A percentile compares a stretch with the other conserved stretches of the same genome.
Evolutionary conservation across 2,113 vertebrate genomes (phyloP).

Genomic region (Erpornis zantholeuca): DNA sequence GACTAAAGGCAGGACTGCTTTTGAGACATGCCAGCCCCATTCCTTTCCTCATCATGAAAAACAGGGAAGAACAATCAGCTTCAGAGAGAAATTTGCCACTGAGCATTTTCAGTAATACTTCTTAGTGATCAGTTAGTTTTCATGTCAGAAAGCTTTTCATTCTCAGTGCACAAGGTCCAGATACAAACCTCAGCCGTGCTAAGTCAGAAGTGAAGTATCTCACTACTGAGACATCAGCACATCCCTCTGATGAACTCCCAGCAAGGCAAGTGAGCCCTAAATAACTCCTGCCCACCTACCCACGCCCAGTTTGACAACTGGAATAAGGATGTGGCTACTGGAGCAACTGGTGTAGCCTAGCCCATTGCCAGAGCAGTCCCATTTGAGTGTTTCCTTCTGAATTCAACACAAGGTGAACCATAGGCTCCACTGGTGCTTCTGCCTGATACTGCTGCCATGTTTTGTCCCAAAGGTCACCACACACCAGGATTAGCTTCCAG

Average conservation of each 20-base stretch:
- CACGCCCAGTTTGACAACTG: background rate
- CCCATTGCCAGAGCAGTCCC: background rate
- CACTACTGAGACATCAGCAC: background rate
- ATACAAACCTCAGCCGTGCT: background rate
- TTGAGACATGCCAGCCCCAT: background rate
- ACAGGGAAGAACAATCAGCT: slow-evolving; percentile 38
- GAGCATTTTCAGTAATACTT: slow-evolving; percentile 15
- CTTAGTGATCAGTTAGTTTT: slow-evolving; percentile 24
- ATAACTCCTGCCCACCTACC: background rate
- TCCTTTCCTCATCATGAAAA: slow-evolving; percentile 48
- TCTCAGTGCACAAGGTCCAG: background rate
- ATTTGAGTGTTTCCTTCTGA: background rate
- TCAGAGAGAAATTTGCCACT: slow-evolving; percentile 25
- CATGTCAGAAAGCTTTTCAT: slow-evolving; percentile 12
- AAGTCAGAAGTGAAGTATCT: background rate
- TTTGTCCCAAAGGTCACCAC: background rate
- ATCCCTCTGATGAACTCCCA: background rate
- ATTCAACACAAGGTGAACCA: background rate
- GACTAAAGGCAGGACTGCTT: slow-evolving; percentile 38
- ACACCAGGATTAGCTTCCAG: background rate
- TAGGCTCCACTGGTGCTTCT: background rate
- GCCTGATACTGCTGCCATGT: background rate
- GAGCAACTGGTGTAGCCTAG: background rate
- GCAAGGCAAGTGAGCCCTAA: background rate
- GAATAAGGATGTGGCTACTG: background rate